Evolutionary conservation across 1,140 invertebrate genomes (phyloP).

Genomic region (Muscidifurax raptorellus): DNA sequence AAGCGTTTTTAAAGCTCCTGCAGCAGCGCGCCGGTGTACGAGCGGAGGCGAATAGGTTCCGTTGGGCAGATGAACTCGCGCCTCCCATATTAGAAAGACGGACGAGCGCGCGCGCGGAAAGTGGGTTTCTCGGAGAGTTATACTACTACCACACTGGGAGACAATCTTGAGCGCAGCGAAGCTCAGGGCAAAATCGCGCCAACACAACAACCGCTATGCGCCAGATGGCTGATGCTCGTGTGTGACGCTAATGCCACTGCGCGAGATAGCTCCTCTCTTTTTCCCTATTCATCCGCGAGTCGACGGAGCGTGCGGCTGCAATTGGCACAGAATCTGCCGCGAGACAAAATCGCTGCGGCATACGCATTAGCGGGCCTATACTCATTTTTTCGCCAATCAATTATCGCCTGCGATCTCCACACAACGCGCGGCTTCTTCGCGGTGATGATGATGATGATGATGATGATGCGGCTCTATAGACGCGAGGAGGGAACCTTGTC

Average conservation of each 20-base stretch:
- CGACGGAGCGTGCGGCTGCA: background rate
- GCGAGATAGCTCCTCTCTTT: background rate
- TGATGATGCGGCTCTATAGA: background rate
- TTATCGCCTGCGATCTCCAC: background rate
- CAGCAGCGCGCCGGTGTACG: too few relatives aligned
- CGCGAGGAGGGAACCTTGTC: background rate
- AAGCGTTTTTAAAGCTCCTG: background rate
- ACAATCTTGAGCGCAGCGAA: background rate
- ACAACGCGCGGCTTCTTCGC: background rate
- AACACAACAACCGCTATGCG: slow-evolving; percentile 28
- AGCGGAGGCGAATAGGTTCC: background rate
- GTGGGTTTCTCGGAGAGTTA: slow-evolving; percentile 41
- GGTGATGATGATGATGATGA: background rate
- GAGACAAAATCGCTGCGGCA: background rate
- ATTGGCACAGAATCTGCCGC: slow-evolving; percentile 19
- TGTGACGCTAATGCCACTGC: background rate
- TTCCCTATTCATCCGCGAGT: slow-evolving; percentile 17
- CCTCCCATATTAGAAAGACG: slow-evolving; percentile 1
- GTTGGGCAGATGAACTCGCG: background rate
- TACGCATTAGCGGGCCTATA: background rate
- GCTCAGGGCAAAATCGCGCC: slow-evolving; percentile 13
- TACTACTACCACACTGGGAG: background rate
- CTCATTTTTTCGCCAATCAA: slow-evolving; percentile 18
- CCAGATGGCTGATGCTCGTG: background rate
- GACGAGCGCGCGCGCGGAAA: background rate